Evolutionary conservation across 2,113 vertebrate genomes (phyloP).

Genomic region (Glaucidium brasilianum): DNA sequence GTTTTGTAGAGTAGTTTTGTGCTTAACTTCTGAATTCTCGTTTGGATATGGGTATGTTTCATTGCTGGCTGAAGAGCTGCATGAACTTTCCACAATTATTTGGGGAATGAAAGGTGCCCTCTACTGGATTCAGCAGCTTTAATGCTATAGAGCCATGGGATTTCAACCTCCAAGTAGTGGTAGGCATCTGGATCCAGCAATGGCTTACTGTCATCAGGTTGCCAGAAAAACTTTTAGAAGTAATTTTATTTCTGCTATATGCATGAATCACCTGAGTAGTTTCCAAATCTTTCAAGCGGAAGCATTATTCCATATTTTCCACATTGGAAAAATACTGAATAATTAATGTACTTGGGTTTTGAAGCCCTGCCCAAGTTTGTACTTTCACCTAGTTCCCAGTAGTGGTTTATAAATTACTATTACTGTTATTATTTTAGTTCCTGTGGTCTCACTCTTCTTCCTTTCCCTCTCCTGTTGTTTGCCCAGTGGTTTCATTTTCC

Average conservation of each 20-base stretch:
- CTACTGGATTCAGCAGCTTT: neutral
- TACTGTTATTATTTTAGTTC: neutral
- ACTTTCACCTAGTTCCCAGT: neutral
- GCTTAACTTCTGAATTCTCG: neutral
- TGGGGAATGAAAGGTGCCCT: neutral
- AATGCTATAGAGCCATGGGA: rapidly evolving
- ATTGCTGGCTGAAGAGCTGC: neutral
- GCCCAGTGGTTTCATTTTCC: neutral
- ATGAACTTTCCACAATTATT: neutral
- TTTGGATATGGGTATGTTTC: neutral
- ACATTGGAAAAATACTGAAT: neutral
- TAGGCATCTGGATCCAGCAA: neutral
- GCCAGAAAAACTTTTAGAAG: neutral
- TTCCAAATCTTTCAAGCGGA: neutral
- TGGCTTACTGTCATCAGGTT: neutral
- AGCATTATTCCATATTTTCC: neutral
- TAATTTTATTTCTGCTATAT: neutral
- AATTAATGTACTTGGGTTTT: neutral
- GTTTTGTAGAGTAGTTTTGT: neutral
- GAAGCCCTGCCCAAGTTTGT: neutral
- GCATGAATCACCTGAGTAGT: neutral
- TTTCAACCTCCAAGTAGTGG: neutral
- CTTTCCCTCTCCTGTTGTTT: neutral
- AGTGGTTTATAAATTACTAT: neutral
- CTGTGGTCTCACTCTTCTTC: constrained; percentile 2